Evolutionary conservation across 2,797 vertebrate species (phyloP).

Genomic region (Labroides dimidiatus): DNA sequence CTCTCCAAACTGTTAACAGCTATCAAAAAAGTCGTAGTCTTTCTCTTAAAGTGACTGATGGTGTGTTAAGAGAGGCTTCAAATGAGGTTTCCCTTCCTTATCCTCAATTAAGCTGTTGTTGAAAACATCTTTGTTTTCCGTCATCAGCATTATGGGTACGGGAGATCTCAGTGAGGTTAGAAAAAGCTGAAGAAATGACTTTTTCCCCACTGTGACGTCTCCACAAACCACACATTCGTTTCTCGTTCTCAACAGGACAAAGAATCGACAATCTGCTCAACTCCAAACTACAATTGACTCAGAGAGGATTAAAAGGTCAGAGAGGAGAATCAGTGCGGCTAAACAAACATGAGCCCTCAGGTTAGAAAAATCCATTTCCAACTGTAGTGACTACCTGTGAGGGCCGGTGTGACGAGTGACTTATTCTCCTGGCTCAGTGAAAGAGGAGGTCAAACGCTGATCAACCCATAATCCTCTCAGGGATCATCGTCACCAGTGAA

Average conservation of each 20-base stretch:
- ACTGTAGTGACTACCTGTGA: neutral
- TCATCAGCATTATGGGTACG: too few species aligned
- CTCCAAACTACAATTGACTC: neutral
- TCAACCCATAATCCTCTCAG: too few species aligned
- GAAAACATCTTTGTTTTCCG: too few species aligned
- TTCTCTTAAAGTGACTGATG: neutral
- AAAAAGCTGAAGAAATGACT: neutral
- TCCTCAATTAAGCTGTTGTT: neutral
- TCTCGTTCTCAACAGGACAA: neutral
- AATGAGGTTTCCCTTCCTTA: neutral
- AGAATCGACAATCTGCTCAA: conserved; percentile 1
- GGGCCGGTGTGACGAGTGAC: conserved; percentile 3
- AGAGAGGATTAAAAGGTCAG: conserved; percentile 19
- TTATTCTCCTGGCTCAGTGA: too few species aligned
- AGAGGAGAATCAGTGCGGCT: conserved; percentile 3
- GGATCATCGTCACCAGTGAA: too few species aligned
- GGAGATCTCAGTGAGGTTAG: too few species aligned
- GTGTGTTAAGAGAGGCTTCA: neutral
- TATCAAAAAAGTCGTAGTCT: neutral
- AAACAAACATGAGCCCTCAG: conserved; percentile 9
- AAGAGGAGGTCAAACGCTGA: too few species aligned
- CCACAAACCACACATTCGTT: neutral
- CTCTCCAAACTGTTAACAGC: neutral
- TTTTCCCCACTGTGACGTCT: neutral
- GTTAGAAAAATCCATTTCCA: conserved; percentile 30